phyloP scores from a whole-genome alignment of 2,797 vertebrate genomes.

The Coregonus sp. region DNA sequence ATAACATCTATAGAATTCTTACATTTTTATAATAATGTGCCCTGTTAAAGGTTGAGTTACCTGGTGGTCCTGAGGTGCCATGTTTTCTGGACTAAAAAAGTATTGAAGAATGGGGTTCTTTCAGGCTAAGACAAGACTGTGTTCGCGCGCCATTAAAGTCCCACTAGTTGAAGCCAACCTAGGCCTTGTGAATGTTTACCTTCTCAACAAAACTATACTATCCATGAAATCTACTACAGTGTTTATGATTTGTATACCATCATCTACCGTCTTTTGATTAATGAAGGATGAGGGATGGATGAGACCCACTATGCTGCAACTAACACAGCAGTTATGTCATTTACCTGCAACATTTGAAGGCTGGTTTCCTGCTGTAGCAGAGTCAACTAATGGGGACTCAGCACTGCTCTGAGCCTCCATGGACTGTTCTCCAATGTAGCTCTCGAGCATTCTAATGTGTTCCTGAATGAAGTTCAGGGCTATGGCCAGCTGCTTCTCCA shows the following conservation, averaged over 20 bases:
- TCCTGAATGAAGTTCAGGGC: conserved; percentile 28
- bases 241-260: neutral
- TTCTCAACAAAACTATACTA: neutral
- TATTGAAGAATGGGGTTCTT: no score
- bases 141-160: no score
- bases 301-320: neutral
- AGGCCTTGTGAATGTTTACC: no score
- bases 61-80: no score
- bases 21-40: no score
- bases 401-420: neutral
- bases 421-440: neutral
- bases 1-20: no score
- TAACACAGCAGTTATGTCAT: neutral
- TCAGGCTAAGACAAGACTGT: no score
- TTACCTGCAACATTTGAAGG: neutral
- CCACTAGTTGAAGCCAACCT: no score
- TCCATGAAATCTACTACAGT: no score
- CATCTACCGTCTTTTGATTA: neutral
- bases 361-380: neutral
- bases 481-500: conserved; percentile 9
- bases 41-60: no score
- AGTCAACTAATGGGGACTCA: neutral
- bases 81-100: no score
- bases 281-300: neutral
- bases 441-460: conserved; percentile 37